A percentile compares a stretch with the other conserved stretches of the same genome.
Conservation (phyloP, 2,113 vertebrate species). For the Cochlearius cochlearius region DNA sequence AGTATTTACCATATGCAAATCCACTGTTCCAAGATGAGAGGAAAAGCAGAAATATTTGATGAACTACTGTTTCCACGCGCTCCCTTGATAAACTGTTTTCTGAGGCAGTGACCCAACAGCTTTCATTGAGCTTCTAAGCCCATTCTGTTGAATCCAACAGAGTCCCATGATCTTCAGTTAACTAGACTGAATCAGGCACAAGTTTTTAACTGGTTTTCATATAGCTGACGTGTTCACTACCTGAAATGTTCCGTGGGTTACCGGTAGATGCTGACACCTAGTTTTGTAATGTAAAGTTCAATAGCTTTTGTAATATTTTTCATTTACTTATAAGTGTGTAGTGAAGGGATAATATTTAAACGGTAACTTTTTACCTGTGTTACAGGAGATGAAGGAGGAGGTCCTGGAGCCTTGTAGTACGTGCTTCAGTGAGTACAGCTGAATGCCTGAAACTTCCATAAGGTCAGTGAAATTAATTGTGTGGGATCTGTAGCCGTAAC, state of each 20-base stretch:
- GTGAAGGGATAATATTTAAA: not conserved
- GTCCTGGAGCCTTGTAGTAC: fast-evolving
- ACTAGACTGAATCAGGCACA: not conserved
- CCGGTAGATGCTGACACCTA: not conserved
- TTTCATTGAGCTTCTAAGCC: not conserved
- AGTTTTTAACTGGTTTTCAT: not conserved
- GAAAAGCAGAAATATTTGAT: not conserved
- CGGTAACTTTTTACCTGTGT: not conserved
- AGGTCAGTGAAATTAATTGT: not conserved
- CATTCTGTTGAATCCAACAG: not conserved
- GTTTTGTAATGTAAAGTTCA: not conserved
- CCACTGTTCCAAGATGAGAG: not conserved
- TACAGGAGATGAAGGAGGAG: not conserved
- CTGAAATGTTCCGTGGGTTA: not conserved
- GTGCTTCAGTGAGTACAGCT: not conserved
- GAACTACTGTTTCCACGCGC: not conserved
- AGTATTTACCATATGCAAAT: not conserved
- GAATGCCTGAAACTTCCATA: not conserved
- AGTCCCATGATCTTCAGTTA: not conserved
- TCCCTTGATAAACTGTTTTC: not conserved
- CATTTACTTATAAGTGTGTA: not conserved
- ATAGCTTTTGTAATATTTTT: not conserved
- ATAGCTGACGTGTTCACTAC: not conserved
- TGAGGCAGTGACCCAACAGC: not conserved
- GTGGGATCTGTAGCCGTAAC: not conserved